A percentile compares a stretch with the other conserved stretches of the same genome.
These are phyloP conservation scores for Caiman crocodilus DNA, from an alignment of 2,797 vertebrate species.

Conservation along the genomic window DNA sequence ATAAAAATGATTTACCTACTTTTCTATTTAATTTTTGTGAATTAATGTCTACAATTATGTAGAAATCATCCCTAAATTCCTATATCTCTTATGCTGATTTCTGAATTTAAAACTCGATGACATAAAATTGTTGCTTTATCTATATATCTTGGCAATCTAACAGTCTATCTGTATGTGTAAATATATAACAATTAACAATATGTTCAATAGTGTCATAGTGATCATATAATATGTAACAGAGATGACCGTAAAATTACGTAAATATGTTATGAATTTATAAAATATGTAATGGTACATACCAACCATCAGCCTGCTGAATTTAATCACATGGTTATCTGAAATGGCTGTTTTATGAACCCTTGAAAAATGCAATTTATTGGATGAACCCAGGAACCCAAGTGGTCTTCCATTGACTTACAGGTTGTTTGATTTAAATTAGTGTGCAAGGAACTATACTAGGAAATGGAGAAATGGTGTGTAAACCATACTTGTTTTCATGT, in stretches of 20 bases:
- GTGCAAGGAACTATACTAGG: not conserved
- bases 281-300: not conserved
- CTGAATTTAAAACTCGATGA: not conserved
- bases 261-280: no score
- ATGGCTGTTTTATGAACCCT: not conserved
- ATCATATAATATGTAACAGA: no score
- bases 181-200: no score
- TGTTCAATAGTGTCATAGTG: no score
- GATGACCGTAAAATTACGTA: no score
- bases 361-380: not conserved
- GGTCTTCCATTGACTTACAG: not conserved
- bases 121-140: not conserved
- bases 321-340: not conserved
- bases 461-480: not conserved
- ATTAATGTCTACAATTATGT: not conserved
- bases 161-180: no score
- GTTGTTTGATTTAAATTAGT: not conserved
- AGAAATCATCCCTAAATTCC: not conserved
- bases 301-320: not conserved
- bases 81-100: not conserved
- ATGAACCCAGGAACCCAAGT: fast-evolving
- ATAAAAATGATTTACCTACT: not conserved
- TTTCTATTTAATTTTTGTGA: not conserved
- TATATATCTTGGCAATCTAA: not conserved
- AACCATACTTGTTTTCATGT: not conserved